Evolutionary conservation across 2,113 vertebrate genomes (phyloP), one percentile per base, ranked within the genome.

Genomic region (Indicator maculatus): DNA sequence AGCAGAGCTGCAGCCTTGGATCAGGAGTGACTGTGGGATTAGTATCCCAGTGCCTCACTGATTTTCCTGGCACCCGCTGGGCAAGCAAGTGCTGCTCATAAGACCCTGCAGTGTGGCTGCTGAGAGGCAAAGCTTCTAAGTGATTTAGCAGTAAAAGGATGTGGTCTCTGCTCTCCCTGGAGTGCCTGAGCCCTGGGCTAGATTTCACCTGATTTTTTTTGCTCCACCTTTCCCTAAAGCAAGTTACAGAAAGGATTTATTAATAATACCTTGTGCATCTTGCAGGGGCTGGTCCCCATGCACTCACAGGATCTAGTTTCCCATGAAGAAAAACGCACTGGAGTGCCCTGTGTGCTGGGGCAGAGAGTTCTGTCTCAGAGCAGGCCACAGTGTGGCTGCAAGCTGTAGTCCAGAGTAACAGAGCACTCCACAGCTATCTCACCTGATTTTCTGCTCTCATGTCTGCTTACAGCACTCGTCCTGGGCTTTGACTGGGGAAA

Each of bases 401-500:
- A n/a, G 41, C 31, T 70, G 23, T 31, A 90, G 55, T 38, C 15
- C 33, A 60, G 50, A 67, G 21, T 71, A 36, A 33, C 20, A 47
- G 41, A 56, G 38, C 5, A 0, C 12, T 89, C 45, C 88, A 11
- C 84, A 61, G 27, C 26, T 83, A 52, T 72, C 50, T 95, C n/a
- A 30, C 14, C 21, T 87, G 39, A 77, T 88, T 66, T 64, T 78
- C 70, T 89, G 52, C 61, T 92, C 55, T 77, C 67, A 1, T 87
- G 28, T 93, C 72, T 60, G 26, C 55, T 94, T 64, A 18, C 67
- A 98, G 98, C 97, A 6, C 92, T 96, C 5, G 80, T 97, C 67
- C 82, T 98, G 92, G 98, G 98, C 31, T 99, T 99, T 77, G 98
- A 99, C 72, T 99, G 99, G 99, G 99, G 98, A 11, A 71, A 95